Conservation (phyloP, 2,888 invertebrate genomes). For the Oligia fasciuncula region DNA sequence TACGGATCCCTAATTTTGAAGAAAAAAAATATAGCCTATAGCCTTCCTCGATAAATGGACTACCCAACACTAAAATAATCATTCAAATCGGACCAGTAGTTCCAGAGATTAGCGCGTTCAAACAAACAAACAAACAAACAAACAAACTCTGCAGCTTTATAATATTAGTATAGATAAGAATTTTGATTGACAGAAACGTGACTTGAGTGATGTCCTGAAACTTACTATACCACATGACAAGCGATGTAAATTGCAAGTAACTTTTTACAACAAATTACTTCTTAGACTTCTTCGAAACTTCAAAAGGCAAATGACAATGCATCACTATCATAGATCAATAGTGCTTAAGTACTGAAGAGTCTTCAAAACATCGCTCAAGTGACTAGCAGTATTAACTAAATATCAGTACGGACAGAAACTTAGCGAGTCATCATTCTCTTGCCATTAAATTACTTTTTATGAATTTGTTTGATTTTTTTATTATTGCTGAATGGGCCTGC, state of each 20-base stretch:
- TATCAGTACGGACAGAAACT: neutral
- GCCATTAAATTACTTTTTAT: too few species aligned
- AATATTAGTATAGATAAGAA: too few species aligned
- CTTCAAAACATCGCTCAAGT: neutral
- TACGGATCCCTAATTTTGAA: too few species aligned
- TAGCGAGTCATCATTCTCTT: neutral
- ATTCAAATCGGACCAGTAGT: too few species aligned
- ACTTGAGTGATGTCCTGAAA: conserved; percentile 32
- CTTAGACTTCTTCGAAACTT: neutral
- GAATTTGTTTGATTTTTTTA: neutral
- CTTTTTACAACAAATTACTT: neutral
- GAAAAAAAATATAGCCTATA: too few species aligned
- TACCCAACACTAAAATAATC: too few species aligned
- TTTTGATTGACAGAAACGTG: conserved; percentile 43
- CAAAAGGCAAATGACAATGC: neutral
- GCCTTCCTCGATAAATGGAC: too few species aligned
- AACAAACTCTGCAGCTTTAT: too few species aligned
- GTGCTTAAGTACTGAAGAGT: neutral
- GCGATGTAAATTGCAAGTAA: neutral
- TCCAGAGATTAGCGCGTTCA: too few species aligned
- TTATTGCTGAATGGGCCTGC: too few species aligned
- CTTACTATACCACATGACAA: conserved; percentile 4
- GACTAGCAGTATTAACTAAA: neutral
- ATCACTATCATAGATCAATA: neutral
- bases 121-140: too few species aligned